Conservation (phyloP, 2,888 invertebrate species). For the Drosophila suboccidentalis region DNA sequence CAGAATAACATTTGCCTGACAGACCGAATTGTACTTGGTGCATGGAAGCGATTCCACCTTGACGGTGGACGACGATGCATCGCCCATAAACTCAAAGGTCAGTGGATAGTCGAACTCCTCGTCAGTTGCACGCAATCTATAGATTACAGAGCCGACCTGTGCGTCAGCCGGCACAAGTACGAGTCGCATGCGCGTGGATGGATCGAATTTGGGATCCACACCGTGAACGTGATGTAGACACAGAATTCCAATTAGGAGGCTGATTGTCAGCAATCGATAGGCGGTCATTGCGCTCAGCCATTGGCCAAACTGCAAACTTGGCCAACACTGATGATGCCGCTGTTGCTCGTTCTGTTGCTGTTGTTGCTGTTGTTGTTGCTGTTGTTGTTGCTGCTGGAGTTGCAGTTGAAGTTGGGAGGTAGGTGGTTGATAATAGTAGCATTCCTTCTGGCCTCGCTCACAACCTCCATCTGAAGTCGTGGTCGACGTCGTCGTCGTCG, state of each 20-base stretch:
- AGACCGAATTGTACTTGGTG: conserved; percentile 94
- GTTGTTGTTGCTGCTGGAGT: conserved; percentile 17
- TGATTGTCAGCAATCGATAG: conserved; percentile 84
- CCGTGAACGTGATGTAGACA: conserved; percentile 81
- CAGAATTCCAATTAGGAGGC: conserved; percentile 83
- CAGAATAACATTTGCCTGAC: conserved; percentile 94
- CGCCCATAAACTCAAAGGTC: conserved; percentile 92
- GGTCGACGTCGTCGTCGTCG: conserved; percentile 32
- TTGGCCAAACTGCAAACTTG: conserved; percentile 56
- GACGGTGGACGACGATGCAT: conserved; percentile 91
- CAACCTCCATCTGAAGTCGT: conserved; percentile 45
- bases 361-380: conserved; percentile 31
- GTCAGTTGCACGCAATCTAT: conserved; percentile 94
- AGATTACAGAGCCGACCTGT: conserved; percentile 93
- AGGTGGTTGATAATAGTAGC: conserved; percentile 74
- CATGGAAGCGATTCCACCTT: conserved; percentile 93
- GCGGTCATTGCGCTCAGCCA: conserved; percentile 80
- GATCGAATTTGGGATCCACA: conserved; percentile 93
- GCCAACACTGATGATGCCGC: conserved; percentile 52
- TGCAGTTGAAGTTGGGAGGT: conserved; percentile 62
- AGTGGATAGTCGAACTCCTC: conserved; percentile 95
- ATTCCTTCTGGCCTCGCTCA: conserved; percentile 65
- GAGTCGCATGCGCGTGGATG: conserved; percentile 92
- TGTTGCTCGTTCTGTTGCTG: conserved; percentile 33
- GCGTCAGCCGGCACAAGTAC: conserved; percentile 94